Conservation (phyloP, 2,113 vertebrate species). For the human region DNA sequence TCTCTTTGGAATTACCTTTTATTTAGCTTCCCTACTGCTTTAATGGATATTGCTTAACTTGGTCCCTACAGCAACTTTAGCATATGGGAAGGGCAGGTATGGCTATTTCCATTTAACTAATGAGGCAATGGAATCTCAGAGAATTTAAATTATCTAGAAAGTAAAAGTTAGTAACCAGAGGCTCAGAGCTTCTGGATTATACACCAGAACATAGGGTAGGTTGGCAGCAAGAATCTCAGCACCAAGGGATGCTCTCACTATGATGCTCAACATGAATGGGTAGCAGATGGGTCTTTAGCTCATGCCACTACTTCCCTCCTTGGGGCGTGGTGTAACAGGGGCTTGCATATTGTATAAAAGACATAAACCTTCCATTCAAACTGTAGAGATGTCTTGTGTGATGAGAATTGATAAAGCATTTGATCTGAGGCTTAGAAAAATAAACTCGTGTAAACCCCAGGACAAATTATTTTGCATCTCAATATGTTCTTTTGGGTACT, state of each 20-base stretch:
- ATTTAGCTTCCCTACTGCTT: background rate
- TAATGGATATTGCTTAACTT: background rate
- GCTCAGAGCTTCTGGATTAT: background rate
- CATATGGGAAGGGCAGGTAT: background rate
- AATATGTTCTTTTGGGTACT: background rate
- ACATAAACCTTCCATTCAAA: background rate
- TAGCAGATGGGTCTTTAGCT: background rate
- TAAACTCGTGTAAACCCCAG: background rate
- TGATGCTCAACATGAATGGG: background rate
- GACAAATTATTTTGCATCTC: background rate
- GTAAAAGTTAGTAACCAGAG: slow-evolving; percentile 6
- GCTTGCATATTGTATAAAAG: background rate
- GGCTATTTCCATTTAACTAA: background rate
- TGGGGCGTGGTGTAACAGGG: background rate
- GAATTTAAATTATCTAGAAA: background rate
- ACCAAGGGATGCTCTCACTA: background rate
- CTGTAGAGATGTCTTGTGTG: background rate
- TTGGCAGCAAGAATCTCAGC: background rate
- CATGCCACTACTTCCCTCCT: background rate
- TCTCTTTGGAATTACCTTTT: slow-evolving; percentile 29
- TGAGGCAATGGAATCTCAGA: background rate
- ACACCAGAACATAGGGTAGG: background rate
- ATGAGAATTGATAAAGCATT: slow-evolving; percentile 38
- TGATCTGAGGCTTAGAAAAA: background rate
- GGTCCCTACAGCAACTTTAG: background rate